Percentiles rank a stretch among this genome's conserved stretches.
Conservation (phyloP, 2,113 vertebrate species). For the Paratilapia polleni region DNA sequence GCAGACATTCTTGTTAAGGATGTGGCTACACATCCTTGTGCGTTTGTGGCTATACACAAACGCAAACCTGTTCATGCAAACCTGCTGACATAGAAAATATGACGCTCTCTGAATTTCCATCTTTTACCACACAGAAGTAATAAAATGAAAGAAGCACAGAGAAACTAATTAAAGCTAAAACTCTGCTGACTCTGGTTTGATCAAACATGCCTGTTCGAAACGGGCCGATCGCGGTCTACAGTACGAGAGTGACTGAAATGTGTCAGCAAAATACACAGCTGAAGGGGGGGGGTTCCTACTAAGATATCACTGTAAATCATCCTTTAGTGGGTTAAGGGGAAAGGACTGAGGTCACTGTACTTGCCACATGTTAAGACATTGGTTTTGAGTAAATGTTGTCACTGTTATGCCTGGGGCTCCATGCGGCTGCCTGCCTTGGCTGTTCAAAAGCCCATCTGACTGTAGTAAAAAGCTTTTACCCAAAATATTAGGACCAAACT, state of each 20-base stretch:
- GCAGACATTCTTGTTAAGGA: slow-evolving; percentile 25
- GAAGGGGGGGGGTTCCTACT: neutral
- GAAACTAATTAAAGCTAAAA: neutral
- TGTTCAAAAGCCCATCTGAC: neutral
- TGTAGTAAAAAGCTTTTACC: neutral
- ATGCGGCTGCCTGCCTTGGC: neutral
- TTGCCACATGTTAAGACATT: neutral
- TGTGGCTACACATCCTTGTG: slow-evolving; percentile 43
- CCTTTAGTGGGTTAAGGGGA: neutral
- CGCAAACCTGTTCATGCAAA: neutral
- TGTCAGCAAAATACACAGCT: neutral
- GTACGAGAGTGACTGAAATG: neutral
- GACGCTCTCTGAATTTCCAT: neutral
- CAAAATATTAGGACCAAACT: neutral
- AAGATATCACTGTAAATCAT: neutral
- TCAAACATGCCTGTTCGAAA: neutral
- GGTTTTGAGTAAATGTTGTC: neutral
- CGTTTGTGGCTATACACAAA: neutral
- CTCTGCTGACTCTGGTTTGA: neutral
- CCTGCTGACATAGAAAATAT: neutral
- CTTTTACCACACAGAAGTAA: neutral
- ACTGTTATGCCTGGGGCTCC: neutral
- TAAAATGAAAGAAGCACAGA: neutral
- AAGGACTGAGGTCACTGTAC: neutral
- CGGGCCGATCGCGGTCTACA: neutral